Conservation (phyloP, 2,797 vertebrate species). For the Ptychobarbus kaznakovi region DNA sequence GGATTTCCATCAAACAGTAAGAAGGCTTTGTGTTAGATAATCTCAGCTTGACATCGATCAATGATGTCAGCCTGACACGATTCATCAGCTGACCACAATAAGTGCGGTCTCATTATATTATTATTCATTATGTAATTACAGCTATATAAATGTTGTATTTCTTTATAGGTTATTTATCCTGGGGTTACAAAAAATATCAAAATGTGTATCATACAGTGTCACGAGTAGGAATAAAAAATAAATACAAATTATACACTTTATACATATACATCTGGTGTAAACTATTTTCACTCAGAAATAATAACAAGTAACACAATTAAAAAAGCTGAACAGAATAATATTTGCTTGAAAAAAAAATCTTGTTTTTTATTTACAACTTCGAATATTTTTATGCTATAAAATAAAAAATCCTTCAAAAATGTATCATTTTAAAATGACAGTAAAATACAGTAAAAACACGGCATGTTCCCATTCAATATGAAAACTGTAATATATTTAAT, state of each 20-base stretch:
- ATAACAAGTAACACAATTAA: background rate
- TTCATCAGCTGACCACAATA: slow-evolving; percentile 4
- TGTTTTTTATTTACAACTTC: background rate
- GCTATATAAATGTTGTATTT: background rate
- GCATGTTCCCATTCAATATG: background rate
- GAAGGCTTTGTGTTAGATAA: slow-evolving; percentile 28
- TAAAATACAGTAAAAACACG: background rate
- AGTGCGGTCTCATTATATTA: background rate
- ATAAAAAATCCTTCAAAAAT: background rate
- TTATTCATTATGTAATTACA: background rate
- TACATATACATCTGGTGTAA: background rate
- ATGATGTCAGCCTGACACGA: slow-evolving; percentile 50
- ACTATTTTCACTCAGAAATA: background rate
- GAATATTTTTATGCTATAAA: background rate
- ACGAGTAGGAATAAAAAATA: background rate
- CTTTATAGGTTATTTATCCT: background rate
- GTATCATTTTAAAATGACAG: background rate
- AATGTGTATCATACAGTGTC: background rate
- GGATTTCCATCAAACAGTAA: background rate
- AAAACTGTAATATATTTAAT: background rate
- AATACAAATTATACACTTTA: background rate
- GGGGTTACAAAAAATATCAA: background rate
- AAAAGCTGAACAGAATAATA: background rate
- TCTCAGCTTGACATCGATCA: slow-evolving; percentile 16
- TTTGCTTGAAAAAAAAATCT: background rate